Evolutionary conservation across 1,140 invertebrate genomes (phyloP), one percentile per base, ranked within the genome.

Genomic region (Eumeta japonica): DNA sequence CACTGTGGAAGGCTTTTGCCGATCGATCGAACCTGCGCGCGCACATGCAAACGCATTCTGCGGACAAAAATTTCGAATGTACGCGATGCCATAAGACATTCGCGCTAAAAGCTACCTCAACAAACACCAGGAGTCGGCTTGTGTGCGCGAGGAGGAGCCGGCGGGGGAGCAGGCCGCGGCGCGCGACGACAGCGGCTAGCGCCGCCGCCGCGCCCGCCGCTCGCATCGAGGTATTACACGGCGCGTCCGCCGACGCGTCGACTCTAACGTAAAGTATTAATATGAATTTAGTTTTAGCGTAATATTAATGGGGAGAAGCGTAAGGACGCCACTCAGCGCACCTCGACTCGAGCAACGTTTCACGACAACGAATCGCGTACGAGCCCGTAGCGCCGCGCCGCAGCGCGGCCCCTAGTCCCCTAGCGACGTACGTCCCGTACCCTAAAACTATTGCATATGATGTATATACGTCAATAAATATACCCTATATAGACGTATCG

Each of bases 41-140:
- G 1, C 97, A 99, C 81, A 98, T 99, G 94, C 95, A 99, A 70
- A 98, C 96, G 0, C 96, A 99, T 70, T 96, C 94, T 9, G 81
- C 88, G 2, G 92, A 94, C 58, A 98, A 98, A 76, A 94, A 96
- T 64, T 97, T 93, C 76, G 87, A 89, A 60, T 99, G 97, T 65
- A 81, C 86, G 46, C 81, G 90, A 31, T 99, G 97, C 76, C 88
- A 93, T 72, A 98, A 98, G 75, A n/a, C n/a, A n/a, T n/a, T n/a
- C n/a, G n/a, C n/a, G n/a, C n/a, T n/a, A n/a, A 98, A 98, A 97
- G 94, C 45, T 99, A 99, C 77, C 83, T 99, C 32, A 98, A 98
- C 78, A 98, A 99, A 70, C 97, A 99, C 72, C 81, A 95, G 51
- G 97, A 99, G 75, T 97, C 94, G 11, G 89, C 94, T 2, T 98